These are phyloP conservation scores for Siniperca chuatsi DNA, from an alignment of 2,113 vertebrate species.

Conservation along the genomic window DNA sequence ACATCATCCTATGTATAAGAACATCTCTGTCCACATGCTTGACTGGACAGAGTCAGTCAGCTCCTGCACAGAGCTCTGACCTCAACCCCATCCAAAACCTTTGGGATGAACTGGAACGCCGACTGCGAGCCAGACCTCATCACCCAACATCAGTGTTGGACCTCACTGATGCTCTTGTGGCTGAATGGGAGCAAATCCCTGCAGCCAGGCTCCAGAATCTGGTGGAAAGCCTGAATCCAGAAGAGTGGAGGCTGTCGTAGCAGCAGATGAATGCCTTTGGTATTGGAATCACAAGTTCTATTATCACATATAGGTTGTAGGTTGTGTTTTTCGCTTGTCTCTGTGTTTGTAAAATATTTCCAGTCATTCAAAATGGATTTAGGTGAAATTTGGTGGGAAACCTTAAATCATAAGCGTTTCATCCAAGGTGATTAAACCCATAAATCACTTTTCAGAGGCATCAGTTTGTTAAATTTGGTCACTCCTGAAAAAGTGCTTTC, in stretches of 20 bases:
- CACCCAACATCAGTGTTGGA: neutral
- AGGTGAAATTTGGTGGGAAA: neutral
- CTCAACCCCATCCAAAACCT: neutral
- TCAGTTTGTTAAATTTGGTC: neutral
- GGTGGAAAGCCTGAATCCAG: neutral
- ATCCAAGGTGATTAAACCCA: neutral
- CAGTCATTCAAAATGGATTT: neutral
- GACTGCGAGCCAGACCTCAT: neutral
- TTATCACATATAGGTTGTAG: neutral
- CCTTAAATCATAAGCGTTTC: neutral
- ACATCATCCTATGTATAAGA: no score
- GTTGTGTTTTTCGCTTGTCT: neutral
- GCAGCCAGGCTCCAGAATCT: neutral
- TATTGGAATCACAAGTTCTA: neutral
- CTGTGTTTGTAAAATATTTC: neutral
- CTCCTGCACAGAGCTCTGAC: neutral
- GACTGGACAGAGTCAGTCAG: neutral
- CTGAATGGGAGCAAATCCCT: neutral
- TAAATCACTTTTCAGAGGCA: neutral
- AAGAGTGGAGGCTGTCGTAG: neutral
- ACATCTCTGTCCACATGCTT: neutral
- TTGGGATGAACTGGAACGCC: neutral
- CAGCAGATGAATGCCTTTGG: neutral
- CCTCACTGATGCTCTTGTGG: neutral
- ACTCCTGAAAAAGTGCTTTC: neutral